A percentile compares a stretch with the other conserved stretches of the same genome.
Conservation (phyloP, 2,797 vertebrate genomes). For the Neoniphon sammara region DNA sequence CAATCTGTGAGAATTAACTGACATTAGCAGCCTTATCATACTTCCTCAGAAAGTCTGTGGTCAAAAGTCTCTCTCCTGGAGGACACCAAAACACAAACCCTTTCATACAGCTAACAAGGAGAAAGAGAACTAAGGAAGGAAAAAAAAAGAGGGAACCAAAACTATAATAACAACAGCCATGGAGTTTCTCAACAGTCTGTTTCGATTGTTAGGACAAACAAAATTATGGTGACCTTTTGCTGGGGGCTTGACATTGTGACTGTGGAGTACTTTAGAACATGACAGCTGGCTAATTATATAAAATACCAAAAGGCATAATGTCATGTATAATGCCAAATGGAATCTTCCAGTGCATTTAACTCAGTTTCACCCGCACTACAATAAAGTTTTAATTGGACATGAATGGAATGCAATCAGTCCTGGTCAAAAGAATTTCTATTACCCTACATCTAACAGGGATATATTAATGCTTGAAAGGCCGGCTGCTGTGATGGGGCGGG, state of each 20-base stretch:
- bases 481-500: conserved; percentile 30
- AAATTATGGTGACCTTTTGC: background rate
- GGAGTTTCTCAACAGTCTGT: conserved; percentile 8
- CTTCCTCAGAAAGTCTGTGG: conserved; percentile 71
- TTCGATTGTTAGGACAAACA: background rate
- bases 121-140: conserved; percentile 27
- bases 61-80: conserved; percentile 31
- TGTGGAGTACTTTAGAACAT: background rate
- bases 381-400: conserved; percentile 25
- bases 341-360: conserved; percentile 1
- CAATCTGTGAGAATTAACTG: conserved; percentile 41
- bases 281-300: background rate
- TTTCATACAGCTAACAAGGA: background rate
- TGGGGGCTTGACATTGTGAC: background rate
- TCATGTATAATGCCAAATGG: background rate
- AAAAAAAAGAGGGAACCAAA: conserved; percentile 50
- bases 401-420: conserved; percentile 6
- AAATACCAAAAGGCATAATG: background rate
- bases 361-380: background rate
- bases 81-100: conserved; percentile 29
- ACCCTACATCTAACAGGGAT: conserved; percentile 13
- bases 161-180: conserved; percentile 9
- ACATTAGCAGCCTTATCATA: conserved; percentile 51
- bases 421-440: conserved; percentile 32
- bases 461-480: conserved; percentile 1